These are phyloP conservation scores for Eueremaeus valkanovi DNA, from an alignment of 2,888 invertebrate genomes.

Conservation along the genomic window DNA sequence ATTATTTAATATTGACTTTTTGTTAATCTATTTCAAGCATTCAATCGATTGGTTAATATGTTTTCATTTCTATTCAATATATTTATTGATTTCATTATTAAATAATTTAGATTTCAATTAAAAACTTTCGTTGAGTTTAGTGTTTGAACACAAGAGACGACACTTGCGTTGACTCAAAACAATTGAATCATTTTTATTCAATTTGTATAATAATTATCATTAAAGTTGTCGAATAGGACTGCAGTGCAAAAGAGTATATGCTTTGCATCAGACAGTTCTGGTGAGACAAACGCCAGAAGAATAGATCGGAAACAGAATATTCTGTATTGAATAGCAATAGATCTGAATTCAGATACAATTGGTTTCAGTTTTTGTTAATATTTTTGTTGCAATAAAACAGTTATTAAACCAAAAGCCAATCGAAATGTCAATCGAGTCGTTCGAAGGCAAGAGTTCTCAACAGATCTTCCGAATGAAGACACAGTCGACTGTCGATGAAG, in stretches of 20 bases:
- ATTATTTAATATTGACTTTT: no score
- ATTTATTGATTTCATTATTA: not conserved
- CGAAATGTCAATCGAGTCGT: constrained; percentile 17
- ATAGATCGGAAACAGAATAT: not conserved
- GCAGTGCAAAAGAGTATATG: not conserved
- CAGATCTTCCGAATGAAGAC: constrained; percentile 41
- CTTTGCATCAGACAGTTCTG: not conserved
- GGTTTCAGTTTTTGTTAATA: not conserved
- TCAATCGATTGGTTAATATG: no score
- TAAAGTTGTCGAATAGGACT: not conserved
- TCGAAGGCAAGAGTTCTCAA: not conserved
- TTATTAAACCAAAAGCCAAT: not conserved
- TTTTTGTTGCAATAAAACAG: not conserved
- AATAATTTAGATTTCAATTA: not conserved
- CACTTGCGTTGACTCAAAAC: not conserved
- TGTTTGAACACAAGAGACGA: not conserved
- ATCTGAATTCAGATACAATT: not conserved
- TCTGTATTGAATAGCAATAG: not conserved
- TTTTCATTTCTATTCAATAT: no score
- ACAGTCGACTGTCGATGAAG: constrained; percentile 39
- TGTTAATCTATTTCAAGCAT: no score
- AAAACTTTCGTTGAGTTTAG: not conserved
- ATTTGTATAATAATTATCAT: not conserved
- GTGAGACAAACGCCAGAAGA: no score
- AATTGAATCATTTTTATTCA: not conserved